Evolutionary conservation across 2,113 vertebrate genomes (phyloP).

Genomic region (Limanda limanda): DNA sequence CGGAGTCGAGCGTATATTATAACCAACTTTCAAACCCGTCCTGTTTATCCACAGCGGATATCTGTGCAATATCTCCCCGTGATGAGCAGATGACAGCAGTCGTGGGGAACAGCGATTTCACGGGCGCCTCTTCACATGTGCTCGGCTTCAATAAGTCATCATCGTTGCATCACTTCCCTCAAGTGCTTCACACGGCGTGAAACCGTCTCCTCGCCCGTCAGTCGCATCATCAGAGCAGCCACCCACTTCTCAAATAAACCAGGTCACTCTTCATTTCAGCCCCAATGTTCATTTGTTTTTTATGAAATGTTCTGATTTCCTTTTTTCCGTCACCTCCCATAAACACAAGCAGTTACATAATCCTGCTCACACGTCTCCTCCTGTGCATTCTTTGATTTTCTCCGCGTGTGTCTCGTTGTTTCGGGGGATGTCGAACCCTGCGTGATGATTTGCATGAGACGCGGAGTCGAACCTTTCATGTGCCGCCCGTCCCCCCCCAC

Average conservation of each 20-base stretch:
- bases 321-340: background rate
- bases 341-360: conserved; percentile 8
- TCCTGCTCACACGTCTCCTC: background rate
- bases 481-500: conserved; percentile 13
- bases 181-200: conserved; percentile 14
- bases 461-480: conserved; percentile 59
- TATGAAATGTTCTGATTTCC: background rate
- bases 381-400: conserved; percentile 19
- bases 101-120: conserved; percentile 41
- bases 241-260: conserved; percentile 41
- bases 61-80: conserved; percentile 26
- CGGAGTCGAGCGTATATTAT: conserved; percentile 4
- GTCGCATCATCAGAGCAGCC: conserved; percentile 52
- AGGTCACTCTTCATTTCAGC: conserved; percentile 22
- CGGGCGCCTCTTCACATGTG: conserved; percentile 38
- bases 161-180: conserved; percentile 49
- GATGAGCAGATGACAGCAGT: conserved; percentile 46
- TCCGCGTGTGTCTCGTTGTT: conserved; percentile 23
- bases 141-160: conserved; percentile 49
- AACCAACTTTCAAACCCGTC: conserved; percentile 17
- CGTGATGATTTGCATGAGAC: conserved; percentile 59
- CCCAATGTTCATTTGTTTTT: conserved; percentile 2
- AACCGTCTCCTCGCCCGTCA: conserved; percentile 27
- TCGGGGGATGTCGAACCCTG: conserved; percentile 26
- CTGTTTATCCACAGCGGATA: conserved; percentile 25